These are phyloP conservation scores for Tonatia bakeri DNA, from an alignment of 2,113 vertebrate species.

Conservation along the genomic window DNA sequence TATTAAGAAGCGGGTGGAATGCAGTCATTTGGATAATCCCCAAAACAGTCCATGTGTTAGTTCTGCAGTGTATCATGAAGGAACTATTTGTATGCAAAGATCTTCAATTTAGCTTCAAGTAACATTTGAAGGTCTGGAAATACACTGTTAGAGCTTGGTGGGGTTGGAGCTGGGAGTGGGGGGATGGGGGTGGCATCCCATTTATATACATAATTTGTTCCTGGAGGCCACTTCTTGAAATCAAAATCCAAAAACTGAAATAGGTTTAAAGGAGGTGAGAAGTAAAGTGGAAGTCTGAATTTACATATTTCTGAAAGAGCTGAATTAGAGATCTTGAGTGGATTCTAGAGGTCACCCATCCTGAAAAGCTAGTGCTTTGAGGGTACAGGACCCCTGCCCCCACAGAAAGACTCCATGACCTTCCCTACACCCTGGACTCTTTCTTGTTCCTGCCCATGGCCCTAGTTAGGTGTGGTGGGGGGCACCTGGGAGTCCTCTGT, in stretches of 20 bases:
- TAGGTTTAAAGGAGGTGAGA: conserved; percentile 27
- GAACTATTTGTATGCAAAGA: background rate
- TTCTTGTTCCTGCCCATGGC: background rate
- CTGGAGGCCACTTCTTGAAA: conserved; percentile 26
- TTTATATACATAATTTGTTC: conserved; percentile 34
- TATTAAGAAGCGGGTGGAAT: background rate
- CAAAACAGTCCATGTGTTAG: background rate
- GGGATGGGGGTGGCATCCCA: background rate
- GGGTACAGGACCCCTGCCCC: background rate
- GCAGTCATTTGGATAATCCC: background rate
- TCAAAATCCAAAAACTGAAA: background rate
- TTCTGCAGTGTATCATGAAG: background rate
- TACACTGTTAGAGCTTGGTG: background rate
- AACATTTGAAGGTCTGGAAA: background rate
- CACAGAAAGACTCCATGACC: background rate
- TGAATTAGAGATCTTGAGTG: background rate
- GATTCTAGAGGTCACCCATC: background rate
- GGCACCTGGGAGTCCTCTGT: background rate
- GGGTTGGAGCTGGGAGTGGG: background rate
- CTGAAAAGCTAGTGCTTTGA: background rate
- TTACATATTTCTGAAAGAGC: background rate
- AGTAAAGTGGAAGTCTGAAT: background rate
- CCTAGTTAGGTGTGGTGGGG: background rate
- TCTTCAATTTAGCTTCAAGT: background rate
- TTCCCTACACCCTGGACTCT: background rate